Conservation (phyloP, 2,888 invertebrate species). For the Drosophila recens region DNA sequence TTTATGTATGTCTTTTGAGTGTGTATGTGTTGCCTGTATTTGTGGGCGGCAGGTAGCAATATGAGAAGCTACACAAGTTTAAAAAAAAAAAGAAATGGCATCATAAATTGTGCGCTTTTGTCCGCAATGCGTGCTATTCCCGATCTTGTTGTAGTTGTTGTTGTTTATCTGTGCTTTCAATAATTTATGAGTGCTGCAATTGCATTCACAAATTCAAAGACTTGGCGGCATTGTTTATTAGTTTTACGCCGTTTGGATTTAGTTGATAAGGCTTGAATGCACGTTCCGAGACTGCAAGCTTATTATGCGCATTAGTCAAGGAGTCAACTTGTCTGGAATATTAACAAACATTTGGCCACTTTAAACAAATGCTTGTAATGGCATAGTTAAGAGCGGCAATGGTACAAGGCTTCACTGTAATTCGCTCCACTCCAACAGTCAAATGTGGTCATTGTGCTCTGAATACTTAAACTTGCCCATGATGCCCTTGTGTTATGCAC, state of each 20-base stretch:
- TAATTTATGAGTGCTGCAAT: slow-evolving; percentile 63
- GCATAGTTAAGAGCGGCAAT: background rate
- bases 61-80: slow-evolving; percentile 26
- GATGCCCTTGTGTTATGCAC: slow-evolving; percentile 44
- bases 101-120: slow-evolving; percentile 59
- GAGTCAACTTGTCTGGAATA: slow-evolving; percentile 26
- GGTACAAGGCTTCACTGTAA: slow-evolving; percentile 1
- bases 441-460: slow-evolving; percentile 37
- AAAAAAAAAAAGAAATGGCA: slow-evolving; percentile 31
- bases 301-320: slow-evolving; percentile 17
- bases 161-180: slow-evolving; percentile 24
- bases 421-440: slow-evolving; percentile 17
- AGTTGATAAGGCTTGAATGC: slow-evolving; percentile 29
- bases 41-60: slow-evolving; percentile 36
- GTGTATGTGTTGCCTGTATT: slow-evolving; percentile 17
- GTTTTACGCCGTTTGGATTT: slow-evolving; percentile 61
- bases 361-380: slow-evolving; percentile 34
- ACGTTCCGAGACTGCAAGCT: slow-evolving; percentile 7
- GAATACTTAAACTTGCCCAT: slow-evolving; percentile 42
- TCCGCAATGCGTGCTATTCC: slow-evolving; percentile 42
- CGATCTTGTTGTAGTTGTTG: slow-evolving; percentile 7
- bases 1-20: slow-evolving; percentile 45
- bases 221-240: slow-evolving; percentile 58
- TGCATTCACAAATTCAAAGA: slow-evolving; percentile 48
- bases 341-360: slow-evolving; percentile 45